Evolutionary conservation across 1,140 invertebrate species (phyloP).

Genomic region (Bombus pyrosoma): DNA sequence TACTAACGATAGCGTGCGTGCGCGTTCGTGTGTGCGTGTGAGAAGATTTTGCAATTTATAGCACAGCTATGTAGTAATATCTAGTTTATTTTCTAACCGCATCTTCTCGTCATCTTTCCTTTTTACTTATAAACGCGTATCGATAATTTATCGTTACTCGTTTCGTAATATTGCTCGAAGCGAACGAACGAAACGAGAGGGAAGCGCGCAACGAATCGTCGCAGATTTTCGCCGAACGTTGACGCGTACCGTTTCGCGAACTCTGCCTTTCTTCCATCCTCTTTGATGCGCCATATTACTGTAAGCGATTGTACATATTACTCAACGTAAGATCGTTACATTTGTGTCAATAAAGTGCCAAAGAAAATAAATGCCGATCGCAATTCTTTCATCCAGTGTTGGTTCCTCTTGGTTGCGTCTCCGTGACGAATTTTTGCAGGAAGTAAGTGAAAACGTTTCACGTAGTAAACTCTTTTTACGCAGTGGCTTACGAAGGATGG

Average conservation of each 20-base stretch:
- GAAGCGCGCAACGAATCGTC: not conserved
- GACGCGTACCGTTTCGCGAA: not conserved
- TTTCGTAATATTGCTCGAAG: slow-evolving; percentile 14
- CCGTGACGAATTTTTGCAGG: no score
- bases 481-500: no score
- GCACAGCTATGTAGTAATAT: not conserved
- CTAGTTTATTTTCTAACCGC: slow-evolving; percentile 7
- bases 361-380: slow-evolving; percentile 71
- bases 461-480: no score
- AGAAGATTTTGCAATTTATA: not conserved
- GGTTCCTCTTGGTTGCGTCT: not conserved
- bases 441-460: fast-evolving
- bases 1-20: not conserved
- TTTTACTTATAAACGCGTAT: not conserved
- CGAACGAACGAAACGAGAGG: not conserved
- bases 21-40: not conserved
- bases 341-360: slow-evolving; percentile 79
- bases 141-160: not conserved
- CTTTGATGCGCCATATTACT: slow-evolving; percentile 76
- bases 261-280: slow-evolving; percentile 41
- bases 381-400: not conserved
- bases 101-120: not conserved
- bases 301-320: slow-evolving; percentile 75
- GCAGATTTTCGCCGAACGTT: not conserved
- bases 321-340: slow-evolving; percentile 72